Evolutionary conservation across 2,888 invertebrate species (phyloP).

Genomic region (Sarcophaga variegata): DNA sequence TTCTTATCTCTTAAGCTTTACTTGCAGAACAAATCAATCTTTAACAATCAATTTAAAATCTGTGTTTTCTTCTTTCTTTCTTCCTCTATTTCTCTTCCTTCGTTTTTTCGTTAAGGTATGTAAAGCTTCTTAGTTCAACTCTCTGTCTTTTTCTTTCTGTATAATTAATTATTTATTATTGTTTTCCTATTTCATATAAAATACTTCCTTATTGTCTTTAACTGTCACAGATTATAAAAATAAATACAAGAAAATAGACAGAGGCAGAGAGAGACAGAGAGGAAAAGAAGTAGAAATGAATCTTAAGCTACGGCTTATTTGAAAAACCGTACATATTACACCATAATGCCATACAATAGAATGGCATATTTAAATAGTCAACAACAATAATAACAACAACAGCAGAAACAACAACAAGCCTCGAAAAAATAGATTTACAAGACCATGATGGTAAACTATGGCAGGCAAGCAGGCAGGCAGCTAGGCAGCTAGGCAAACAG

Average conservation of each 20-base stretch:
- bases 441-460: neutral
- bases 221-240: slow-evolving; percentile 63
- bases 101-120: neutral
- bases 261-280: neutral
- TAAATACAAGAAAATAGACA: slow-evolving; percentile 2
- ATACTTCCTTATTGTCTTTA: slow-evolving; percentile 67
- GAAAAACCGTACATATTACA: no score
- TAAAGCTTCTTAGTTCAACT: no score
- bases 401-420: no score
- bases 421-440: no score
- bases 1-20: neutral
- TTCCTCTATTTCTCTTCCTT: neutral
- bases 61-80: neutral
- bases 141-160: no score
- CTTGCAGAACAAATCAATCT: slow-evolving; percentile 54
- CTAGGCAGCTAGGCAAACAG: neutral
- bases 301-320: no score
- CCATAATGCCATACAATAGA: neutral
- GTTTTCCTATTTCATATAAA: slow-evolving; percentile 36
- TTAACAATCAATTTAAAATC: slow-evolving; percentile 53
- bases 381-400: slow-evolving; percentile 3
- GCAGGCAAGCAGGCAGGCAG: neutral
- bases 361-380: neutral
- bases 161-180: slow-evolving; percentile 65
- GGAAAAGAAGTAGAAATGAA: no score